phyloP scores from a whole-genome alignment of 2,797 vertebrate species.

The Nannoperca australis region DNA sequence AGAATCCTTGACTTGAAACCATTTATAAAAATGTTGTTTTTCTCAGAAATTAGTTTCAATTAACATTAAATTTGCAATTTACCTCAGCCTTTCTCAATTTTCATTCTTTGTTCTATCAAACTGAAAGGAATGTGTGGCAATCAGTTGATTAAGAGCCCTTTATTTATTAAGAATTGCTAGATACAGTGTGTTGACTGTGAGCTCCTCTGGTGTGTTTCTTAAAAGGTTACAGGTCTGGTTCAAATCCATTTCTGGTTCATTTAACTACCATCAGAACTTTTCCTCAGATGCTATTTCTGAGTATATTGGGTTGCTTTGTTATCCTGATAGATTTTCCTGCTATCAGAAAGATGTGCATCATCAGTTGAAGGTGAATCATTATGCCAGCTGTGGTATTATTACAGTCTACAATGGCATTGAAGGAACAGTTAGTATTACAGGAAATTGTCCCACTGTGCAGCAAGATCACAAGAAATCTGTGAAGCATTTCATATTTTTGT shows the following conservation, averaged over 20 bases:
- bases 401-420: slow-evolving; percentile 15
- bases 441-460: slow-evolving; percentile 25
- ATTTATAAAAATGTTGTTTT: neutral
- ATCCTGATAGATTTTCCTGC: slow-evolving; percentile 8
- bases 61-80: neutral
- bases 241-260: neutral
- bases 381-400: slow-evolving; percentile 41
- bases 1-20: neutral
- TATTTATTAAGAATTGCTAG: neutral
- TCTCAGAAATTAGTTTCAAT: neutral
- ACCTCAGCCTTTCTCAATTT: neutral
- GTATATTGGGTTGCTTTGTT: slow-evolving; percentile 23
- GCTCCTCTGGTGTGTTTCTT: neutral
- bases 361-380: slow-evolving; percentile 37
- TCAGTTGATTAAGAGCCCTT: neutral
- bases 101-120: neutral
- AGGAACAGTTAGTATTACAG: slow-evolving; percentile 24
- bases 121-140: neutral
- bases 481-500: slow-evolving; percentile 11
- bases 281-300: slow-evolving; percentile 15
- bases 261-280: neutral
- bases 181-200: neutral
- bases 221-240: neutral
- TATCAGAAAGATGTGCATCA: slow-evolving; percentile 20
- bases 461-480: slow-evolving; percentile 1